phyloP scores from a whole-genome alignment of 2,888 invertebrate species.

The Petrolisthes cinctipes region DNA sequence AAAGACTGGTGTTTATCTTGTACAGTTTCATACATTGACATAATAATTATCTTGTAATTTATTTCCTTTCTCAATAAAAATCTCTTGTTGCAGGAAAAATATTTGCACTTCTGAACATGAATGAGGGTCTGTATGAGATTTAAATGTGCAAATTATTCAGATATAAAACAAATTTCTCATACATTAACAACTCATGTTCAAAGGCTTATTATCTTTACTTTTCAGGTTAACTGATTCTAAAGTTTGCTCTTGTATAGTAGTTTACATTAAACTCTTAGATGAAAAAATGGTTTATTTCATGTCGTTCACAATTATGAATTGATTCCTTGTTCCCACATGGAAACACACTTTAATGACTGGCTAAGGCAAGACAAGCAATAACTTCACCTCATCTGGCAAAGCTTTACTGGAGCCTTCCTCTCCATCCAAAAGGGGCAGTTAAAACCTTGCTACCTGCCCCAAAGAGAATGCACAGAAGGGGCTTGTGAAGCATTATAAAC shows the following conservation, averaged over 20 bases:
- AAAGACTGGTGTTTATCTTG: conserved; percentile 42
- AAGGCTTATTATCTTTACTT: conserved; percentile 48
- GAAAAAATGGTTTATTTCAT: neutral
- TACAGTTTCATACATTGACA: conserved; percentile 31
- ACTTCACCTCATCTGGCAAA: too few species aligned
- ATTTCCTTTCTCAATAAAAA: conserved; percentile 19
- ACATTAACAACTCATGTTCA: conserved; percentile 39
- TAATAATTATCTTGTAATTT: conserved; percentile 32
- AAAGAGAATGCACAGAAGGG: too few species aligned
- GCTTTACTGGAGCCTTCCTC: too few species aligned
- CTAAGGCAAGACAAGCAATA: neutral
- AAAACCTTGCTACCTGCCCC: too few species aligned
- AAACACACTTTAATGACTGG: neutral
- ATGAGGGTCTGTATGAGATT: neutral
- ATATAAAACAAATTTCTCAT: conserved; percentile 38
- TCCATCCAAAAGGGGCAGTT: too few species aligned
- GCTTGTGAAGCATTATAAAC: too few species aligned
- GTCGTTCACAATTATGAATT: neutral
- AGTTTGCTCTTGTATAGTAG: conserved; percentile 53
- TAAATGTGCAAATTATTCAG: conserved; percentile 8
- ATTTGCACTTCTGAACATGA: conserved; percentile 36
- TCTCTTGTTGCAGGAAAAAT: conserved; percentile 41
- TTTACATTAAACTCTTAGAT: conserved; percentile 41
- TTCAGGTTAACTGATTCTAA: conserved; percentile 52
- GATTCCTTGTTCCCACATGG: neutral